Base-by-base conservation (phyloP, 2,888 invertebrate genomes). In the Microctonus aethiopoides region DNA sequence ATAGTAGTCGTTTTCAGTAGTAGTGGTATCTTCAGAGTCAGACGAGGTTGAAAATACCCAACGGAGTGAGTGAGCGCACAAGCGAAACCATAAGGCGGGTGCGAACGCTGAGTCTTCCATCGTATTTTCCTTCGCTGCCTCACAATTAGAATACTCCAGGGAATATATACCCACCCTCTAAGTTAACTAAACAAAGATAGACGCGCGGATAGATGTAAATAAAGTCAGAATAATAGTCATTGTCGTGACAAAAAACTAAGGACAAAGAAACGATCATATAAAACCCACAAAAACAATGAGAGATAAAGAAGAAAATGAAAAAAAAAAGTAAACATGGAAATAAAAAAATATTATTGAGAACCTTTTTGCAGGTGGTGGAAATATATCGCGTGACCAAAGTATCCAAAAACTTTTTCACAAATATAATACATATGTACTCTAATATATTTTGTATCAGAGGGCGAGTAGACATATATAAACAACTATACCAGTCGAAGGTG, bases 91-190 rank as follows among this genome's bases (percentile, higher is more conserved):
- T 76, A 72, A 73, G 74, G 80, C 78, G 83, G n/a, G n/a, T n/a
- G n/a, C n/a, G n/a, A n/a, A n/a, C n/a, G n/a, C 79, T 74, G 80
- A 77, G 82, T 80, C 80, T 84, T 83, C 78, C 79, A 63, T 67
- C 68, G 66, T 65, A 65, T 65, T 70, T 71, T 70, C 70, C 78
- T 75, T 75, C 79, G 59, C 83, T 83, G 82, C 83, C 82, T 84
- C 80, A 82, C 82, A 84, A 85, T 85, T 85, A 85, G 83, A 84
- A 84, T 83, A 80, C 83, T 80, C 80, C 56, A 51, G 81, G 78
- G 81, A 81, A 76, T 77, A 74, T 67, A 64, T 54, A 65, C 60
- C 39, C 61, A 46, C 56, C n/a, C 52, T 36, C 24, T 41, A 67
- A 70, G 67, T 67, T 70, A 62, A 70, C 67, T 54, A 67, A n/a